Evolutionary conservation across 1,140 invertebrate genomes (phyloP), one percentile per base, ranked within the genome.

Genomic region (Adoxophyes honmai): DNA sequence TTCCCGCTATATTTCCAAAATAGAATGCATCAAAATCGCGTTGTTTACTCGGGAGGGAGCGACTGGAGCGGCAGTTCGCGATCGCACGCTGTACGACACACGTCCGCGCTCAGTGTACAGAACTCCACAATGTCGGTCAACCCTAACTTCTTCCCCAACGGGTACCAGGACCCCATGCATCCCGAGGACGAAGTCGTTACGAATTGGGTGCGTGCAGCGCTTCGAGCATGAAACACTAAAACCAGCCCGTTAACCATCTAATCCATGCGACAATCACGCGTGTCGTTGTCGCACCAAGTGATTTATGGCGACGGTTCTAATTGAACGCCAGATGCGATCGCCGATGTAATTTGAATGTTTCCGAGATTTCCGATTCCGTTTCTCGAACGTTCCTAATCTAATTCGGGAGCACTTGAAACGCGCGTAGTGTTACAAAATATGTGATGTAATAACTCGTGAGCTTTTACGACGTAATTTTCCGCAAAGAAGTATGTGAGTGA

Each of bases 1-100:
- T 83, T 80, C 78, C 78, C 78, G 78, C 83, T 78, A 81, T 86
- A 84, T 82, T 86, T 81, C 86, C 81, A 83, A 86, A 88, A 88
- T 88, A 88, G 86, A 88, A 72, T 88, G 86, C 81, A 86, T 84
- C 72, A 78, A 77, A 86, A 81, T 75, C 70, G 70, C 68, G 73
- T 78, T 83, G 81, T 84, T 86, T 86, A 81, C 81, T 68, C 62
- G 67, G 52, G 70, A 73, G 76, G 75, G 66, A 78, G 60, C 73
- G 70, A 57, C 83, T 88, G 81, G 79, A 88, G 75, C 70, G 71
- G 75, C 81, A 85, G 82, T 88, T 60, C 73, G 78, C 78, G 82
- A 76, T 73, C 81, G 73, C 52, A 59, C 81, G 70, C 64, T 70
- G 73, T 37, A 70, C 77, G 72, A 78, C 66, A 62, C 66, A 73